Conservation (phyloP, 1,140 invertebrate genomes). For the Hetaerina americana region DNA sequence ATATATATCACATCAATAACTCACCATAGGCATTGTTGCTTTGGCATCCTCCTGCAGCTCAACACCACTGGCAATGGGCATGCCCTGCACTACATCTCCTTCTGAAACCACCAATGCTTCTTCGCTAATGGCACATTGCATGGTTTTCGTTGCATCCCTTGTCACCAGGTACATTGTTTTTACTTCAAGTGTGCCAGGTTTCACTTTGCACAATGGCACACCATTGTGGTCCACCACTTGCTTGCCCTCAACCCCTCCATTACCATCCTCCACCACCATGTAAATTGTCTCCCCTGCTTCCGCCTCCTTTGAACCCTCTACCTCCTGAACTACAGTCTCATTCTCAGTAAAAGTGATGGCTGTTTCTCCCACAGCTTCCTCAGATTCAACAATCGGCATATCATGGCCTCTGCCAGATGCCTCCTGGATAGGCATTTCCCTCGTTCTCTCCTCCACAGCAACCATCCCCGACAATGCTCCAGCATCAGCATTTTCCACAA, state of each 20-base stretch:
- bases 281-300: not conserved
- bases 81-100: not conserved
- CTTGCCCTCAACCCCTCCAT: not conserved
- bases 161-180: not conserved
- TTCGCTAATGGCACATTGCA: not conserved
- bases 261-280: not conserved
- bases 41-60: not conserved
- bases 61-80: not conserved
- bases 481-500: not conserved
- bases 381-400: not conserved
- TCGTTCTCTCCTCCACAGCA: not conserved
- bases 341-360: not conserved
- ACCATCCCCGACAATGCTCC: not conserved
- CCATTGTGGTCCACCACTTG: not conserved
- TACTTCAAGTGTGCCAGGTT: not conserved
- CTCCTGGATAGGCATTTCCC: not conserved
- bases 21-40: not conserved
- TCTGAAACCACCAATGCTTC: not conserved
- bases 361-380: not conserved
- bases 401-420: not conserved
- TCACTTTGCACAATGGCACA: not conserved
- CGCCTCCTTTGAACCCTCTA: not conserved
- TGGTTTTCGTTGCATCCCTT: not conserved
- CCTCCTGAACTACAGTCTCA: not conserved
- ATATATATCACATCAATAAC: too few species aligned